Base-by-base conservation (phyloP, 2,797 vertebrate genomes). In the Melanotaenia pygmaea region DNA sequence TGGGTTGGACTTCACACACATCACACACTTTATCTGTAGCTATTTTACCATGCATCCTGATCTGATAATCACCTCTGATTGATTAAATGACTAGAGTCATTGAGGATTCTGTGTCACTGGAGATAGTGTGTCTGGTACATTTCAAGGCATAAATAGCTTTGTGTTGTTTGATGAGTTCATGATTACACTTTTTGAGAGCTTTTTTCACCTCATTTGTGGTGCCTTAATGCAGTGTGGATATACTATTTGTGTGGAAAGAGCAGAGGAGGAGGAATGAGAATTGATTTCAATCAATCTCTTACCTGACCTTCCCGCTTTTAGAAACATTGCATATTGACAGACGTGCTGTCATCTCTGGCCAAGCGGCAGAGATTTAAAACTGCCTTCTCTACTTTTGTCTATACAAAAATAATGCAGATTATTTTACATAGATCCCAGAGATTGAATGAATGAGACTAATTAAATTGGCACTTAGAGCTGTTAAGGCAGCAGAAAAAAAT, bases 241-340 rank as follows among this genome's bases (percentile, higher is more conserved):
- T 1, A 56, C 20, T 59, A 11, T 32, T 22, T 76, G 32, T 59
- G n/a, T 38, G 43, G 22, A 59, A 56, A 62, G 38, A 64, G 70
- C 0, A 4, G 40, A 59, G 62, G 40, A 32, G 35, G 38, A 59
- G 38, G 28, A 70, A 76, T 74, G 22, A 62, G 66, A 78, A 87
- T 85, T 83, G 76, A 86, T 88, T 83, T 74, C 70, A 67, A 76
- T 86, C 86, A 82, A 14, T 81, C 67, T 77, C 47, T 59, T 9
- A 64, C 81, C 69, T 85, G 72, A 89, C 85, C 76, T 83, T 80
- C 47, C 12, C 40, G 28, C 66, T 74, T 64, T 68, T 76, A n/a
- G 28, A 77, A 62, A 69, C 58, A 22, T 54, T 64, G 20, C 47
- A 58, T 24, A 64, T 50, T 76, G 77, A 82, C 74, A 79, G 84